These are phyloP conservation scores for Pseudois nayaur DNA, from an alignment of 2,113 vertebrate genomes.

Conservation along the genomic window DNA sequence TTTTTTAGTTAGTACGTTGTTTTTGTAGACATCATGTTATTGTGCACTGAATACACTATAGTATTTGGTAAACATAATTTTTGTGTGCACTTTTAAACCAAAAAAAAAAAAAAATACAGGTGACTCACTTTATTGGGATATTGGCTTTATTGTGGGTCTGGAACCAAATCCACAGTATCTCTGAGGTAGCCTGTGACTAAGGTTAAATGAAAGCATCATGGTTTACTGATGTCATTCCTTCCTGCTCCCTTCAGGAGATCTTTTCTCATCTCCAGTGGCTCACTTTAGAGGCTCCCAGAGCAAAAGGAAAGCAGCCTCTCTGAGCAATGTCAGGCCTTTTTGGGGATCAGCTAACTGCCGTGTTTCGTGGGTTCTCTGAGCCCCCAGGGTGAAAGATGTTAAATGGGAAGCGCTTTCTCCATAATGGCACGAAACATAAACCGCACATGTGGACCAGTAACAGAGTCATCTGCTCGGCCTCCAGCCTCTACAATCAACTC, in stretches of 20 bases:
- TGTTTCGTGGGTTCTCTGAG: background rate
- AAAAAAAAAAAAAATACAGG: background rate
- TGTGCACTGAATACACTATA: background rate
- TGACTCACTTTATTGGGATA: background rate
- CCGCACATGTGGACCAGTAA: no score
- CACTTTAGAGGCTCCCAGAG: background rate
- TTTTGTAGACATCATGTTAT: background rate
- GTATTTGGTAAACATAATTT: background rate
- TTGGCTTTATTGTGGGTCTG: background rate
- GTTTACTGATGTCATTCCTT: background rate
- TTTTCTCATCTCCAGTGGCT: background rate
- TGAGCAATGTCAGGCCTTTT: background rate
- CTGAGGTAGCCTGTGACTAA: background rate
- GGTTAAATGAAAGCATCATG: constrained; percentile 24
- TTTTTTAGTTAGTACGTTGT: background rate
- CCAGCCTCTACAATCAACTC: background rate
- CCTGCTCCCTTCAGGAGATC: background rate
- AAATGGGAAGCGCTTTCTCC: background rate
- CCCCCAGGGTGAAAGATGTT: background rate
- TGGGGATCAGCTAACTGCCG: background rate
- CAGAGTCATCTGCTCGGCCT: background rate
- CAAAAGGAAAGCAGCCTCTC: background rate
- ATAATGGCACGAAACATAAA: background rate
- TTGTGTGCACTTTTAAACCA: background rate
- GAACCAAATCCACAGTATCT: background rate